Evolutionary conservation across 2,888 invertebrate species (phyloP).

Genomic region (Desoria tigrina): DNA sequence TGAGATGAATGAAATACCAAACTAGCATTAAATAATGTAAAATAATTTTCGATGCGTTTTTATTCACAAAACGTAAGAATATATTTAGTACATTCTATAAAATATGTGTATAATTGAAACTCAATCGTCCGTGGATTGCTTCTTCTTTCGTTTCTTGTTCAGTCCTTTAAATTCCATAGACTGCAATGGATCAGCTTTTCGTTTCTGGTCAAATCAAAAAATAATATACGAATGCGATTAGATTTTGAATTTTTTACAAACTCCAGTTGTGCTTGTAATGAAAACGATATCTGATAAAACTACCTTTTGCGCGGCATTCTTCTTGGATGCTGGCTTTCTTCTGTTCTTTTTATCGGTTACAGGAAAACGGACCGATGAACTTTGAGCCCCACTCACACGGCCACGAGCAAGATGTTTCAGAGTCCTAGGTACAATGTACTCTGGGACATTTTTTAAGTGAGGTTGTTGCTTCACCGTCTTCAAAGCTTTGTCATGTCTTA

Average conservation of each 20-base stretch:
- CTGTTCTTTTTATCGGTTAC: slow-evolving; percentile 26
- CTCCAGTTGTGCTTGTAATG: too few species aligned
- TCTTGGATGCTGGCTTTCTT: slow-evolving; percentile 18
- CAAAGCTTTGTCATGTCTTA: slow-evolving; percentile 81
- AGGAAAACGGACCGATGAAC: slow-evolving; percentile 10
- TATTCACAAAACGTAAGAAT: too few species aligned
- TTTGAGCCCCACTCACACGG: not conserved
- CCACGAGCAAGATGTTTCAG: slow-evolving; percentile 68
- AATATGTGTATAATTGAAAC: too few species aligned
- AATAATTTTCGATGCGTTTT: too few species aligned
- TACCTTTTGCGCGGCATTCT: slow-evolving; percentile 20
- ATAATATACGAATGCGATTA: too few species aligned
- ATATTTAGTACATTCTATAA: too few species aligned
- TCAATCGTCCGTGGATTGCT: not conserved
- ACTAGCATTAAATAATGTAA: too few species aligned
- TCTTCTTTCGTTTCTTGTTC: slow-evolving; percentile 57
- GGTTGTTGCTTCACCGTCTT: slow-evolving; percentile 80
- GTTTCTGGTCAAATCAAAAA: slow-evolving; percentile 65
- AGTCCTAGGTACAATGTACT: slow-evolving; percentile 82
- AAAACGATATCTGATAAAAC: too few species aligned
- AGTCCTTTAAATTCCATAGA: slow-evolving; percentile 67
- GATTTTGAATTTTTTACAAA: too few species aligned
- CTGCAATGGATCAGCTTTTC: slow-evolving; percentile 68
- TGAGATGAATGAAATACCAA: too few species aligned
- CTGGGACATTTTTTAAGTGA: slow-evolving; percentile 88